Evolutionary conservation across 2,888 invertebrate species (phyloP), one percentile per base, ranked within the genome.

Genomic region (Mythimna impura): DNA sequence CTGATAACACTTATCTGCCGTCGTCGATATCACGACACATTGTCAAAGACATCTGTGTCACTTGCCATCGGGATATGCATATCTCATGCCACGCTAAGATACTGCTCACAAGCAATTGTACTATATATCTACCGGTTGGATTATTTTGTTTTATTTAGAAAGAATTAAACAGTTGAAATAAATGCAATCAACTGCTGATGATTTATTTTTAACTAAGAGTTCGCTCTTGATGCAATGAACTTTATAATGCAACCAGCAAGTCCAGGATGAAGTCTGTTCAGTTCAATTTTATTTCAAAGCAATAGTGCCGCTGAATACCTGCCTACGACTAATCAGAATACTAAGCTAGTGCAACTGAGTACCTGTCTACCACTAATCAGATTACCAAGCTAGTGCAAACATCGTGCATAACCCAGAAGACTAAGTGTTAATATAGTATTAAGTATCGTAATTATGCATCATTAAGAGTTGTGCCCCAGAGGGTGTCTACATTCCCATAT

Each of bases 1-100:
- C 76, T 71, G 85, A 86, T 86, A 86, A 60, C 69, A 58, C 58
- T 73, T 86, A 86, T 84, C 84, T 62, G 34, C 36, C 17, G 75
- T 58, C 69, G 50, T n/a, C 50, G n/a, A 52, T 17, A 52, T 52
- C n/a, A 66, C 60, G 36, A 67, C 61, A 80, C 72, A 78, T 81
- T 82, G 71, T 82, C 78, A 71, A 76, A 79, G 76, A 82, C 76
- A 66, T 80, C 64, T 70, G 66, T 80, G 82, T 79, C 79, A 73
- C 50, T 63, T 30, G 66, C 14, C 63, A 69, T 55, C n/a, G 66
- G 20, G 52, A 68, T 71, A 54, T 57, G 75, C 47, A 58, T 74
- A 60, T 34, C 34, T 55, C 9, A 47, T 14, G 55, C 17, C 30
- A 22, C 22, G 14, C 30, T 34, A 40, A 57, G 47, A 61, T 71